Base-by-base conservation (phyloP, 2,797 vertebrate genomes). In the Scomberomorus guttatus region DNA sequence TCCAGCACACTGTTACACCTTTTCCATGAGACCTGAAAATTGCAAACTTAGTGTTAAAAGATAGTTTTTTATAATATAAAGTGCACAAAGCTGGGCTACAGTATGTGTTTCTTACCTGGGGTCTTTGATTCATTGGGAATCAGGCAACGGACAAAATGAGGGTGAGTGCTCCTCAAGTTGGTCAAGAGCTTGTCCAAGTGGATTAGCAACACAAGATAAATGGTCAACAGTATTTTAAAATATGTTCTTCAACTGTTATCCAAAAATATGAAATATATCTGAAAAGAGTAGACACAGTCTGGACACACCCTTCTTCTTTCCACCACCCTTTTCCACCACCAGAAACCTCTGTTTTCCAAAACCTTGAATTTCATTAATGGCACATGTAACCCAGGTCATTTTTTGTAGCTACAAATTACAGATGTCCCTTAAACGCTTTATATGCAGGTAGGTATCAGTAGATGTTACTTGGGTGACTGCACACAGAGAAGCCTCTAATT, bases 1-100 rank as follows among this genome's bases (percentile, higher is more conserved):
- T 97, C 97, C 46, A 97, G 92, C 20, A 97, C 97, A 0, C 97
- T 96, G 0, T 97, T 97, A 92, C 97, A 97, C 77, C 97, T 97
- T 97, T 79, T 97, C 95, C 94, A 97, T 97, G 22, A 78, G 80
- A 93, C 89, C 37, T 78, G 42, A 3, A 62, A 2, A 7, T 9
- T 24, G 1, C 15, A 50, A 37, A 54, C 2, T 32, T 3, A 67
- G 22, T 20, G 15, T 9, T n/a, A n/a, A n/a, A n/a, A n/a, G n/a
- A n/a, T n/a, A n/a, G n/a, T n/a, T n/a, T n/a, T n/a, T n/a, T n/a
- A n/a, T n/a, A n/a, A n/a, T n/a, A n/a, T n/a, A n/a, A n/a, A n/a
- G n/a, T n/a, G n/a, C n/a, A n/a, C 0, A 56, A 14, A 13, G 1
- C 1, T 13, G 10, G 22, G 6, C 1, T 18, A n/a, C n/a, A n/a